Evolutionary conservation across 2,797 vertebrate genomes (phyloP), one percentile per base, ranked within the genome.

Genomic region (Poeciliopsis paucimaculata): DNA sequence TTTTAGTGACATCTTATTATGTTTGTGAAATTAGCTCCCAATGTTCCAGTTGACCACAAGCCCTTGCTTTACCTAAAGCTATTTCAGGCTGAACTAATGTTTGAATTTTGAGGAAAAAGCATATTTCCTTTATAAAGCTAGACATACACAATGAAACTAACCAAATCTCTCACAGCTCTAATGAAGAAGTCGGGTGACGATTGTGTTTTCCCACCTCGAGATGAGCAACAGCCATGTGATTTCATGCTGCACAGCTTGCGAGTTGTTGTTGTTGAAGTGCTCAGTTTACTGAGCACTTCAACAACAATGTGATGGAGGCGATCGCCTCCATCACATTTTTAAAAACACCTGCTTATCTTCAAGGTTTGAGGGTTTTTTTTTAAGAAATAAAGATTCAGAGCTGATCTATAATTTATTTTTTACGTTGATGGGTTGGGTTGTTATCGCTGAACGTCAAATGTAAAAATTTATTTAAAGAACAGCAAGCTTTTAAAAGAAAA

Each of bases 191-290:
- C 1, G 36, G 64, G 20, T 26, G 64, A 41, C 36, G 4, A 23
- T 64, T 64, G 18, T 5, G 64, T 68, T 68, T 68, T 68, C 36
- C 64, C 64, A 68, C 64, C 64, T 68, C 4, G 10, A 68, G 64
- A 41, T 68, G 36, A 23, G 36, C 36, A 68, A 26, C 36, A 39
- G 20, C 64, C 36, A 12, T 6, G 64, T 68, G 64, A 68, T 12
- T 68, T 68, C 4, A 26, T 26, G 36, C 64, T 26, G 31, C 9
- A 10, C 18, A 68, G 64, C 20, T 36, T 68, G 36, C 20, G 39
- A 41, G 20, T 39, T 10, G 64, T 12, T 9, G 64, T 12, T 41
- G 36, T 68, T 23, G 64, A 68, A 41, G 34, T 41, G 8, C 26
- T 41, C 36, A 26, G 23, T 68, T 41, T 4, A 36, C 60, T 36